phyloP scores from a whole-genome alignment of 2,113 vertebrate genomes.

The Poeciliopsis prolifica region DNA sequence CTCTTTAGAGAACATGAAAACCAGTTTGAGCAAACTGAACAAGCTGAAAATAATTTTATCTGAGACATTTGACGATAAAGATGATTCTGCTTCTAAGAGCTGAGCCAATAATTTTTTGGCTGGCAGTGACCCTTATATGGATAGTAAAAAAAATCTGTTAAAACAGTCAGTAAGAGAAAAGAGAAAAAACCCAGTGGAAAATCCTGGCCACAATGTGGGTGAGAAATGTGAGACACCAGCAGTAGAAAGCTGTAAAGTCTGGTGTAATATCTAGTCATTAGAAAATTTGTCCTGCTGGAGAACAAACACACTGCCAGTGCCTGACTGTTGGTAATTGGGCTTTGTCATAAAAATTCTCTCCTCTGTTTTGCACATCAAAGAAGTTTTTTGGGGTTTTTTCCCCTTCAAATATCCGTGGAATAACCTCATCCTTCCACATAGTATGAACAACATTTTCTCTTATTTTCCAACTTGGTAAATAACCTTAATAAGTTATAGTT shows the following conservation, averaged over 20 bases:
- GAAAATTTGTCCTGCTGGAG: constrained; percentile 6
- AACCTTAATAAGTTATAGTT: too few species aligned
- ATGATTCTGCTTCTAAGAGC: constrained; percentile 22
- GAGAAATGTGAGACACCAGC: neutral
- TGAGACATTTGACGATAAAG: neutral
- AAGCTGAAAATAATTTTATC: constrained; percentile 3
- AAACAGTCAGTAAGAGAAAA: neutral
- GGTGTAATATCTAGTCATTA: constrained; percentile 23
- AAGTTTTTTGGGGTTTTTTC: neutral
- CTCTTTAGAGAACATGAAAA: neutral
- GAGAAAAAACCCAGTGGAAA: neutral
- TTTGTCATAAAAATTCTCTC: constrained; percentile 1
- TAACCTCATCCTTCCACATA: neutral
- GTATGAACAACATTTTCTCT: neutral
- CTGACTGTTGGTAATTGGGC: constrained; percentile 26
- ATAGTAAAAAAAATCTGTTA: neutral
- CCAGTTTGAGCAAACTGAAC: constrained; percentile 9
- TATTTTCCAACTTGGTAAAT: neutral
- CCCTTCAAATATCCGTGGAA: neutral
- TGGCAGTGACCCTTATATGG: constrained; percentile 13
- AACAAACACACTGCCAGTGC: constrained; percentile 12
- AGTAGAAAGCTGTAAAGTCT: neutral
- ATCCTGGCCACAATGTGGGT: neutral
- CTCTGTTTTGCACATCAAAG: constrained; percentile 8
- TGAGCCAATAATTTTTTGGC: constrained; percentile 1